Evolutionary conservation across 2,888 invertebrate species (phyloP), one percentile per base, ranked within the genome.

Genomic region (Griposia aprilina): DNA sequence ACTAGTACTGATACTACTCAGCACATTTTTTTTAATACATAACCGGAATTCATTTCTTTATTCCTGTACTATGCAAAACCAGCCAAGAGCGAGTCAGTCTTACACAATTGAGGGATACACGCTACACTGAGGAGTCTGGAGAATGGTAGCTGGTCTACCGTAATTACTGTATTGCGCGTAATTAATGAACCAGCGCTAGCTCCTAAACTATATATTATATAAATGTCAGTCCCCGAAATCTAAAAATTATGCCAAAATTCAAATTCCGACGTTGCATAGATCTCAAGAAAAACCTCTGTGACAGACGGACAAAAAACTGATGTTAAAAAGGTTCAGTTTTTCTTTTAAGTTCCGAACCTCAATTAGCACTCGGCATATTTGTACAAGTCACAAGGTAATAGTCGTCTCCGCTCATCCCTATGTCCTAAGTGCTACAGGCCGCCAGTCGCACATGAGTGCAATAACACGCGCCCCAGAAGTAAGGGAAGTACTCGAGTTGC

Each of bases 401-500:
- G 17, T 4, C 68, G 45, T 45, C 17, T 74, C 23, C 30, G 57
- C n/a, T 57, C 20, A 45, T 55, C 23, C 30, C 41, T 23, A n/a
- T 30, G 45, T 17, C 11, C 50, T 65, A 11, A 30, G 17, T 23
- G 60, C 17, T 71, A 41, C 23, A 62, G 26, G 52, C 59, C 26
- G 5, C 17, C 52, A 45, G 60, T 45, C 26, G 20, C 52, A 17
- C 59, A 1, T 20, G 41, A 17, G 17, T 26, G 57, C 50, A 45
- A 45, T 55, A 66, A 15, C 23, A 70, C 55, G 45, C 17, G 8
- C 67, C 26, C 50, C n/a, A 13, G 15, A 50, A 65, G 68, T 26
- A 59, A 45, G 59, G 55, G 41, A 63, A 26, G 50, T n/a, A 69
- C 65, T 78, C 50, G 52, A 69, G n/a, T 66, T 41, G 6, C 65